A percentile compares a stretch with the other conserved stretches of the same genome.
These are phyloP conservation scores for Drosophila macrospina DNA, from an alignment of 2,888 invertebrate genomes.

Conservation along the genomic window DNA sequence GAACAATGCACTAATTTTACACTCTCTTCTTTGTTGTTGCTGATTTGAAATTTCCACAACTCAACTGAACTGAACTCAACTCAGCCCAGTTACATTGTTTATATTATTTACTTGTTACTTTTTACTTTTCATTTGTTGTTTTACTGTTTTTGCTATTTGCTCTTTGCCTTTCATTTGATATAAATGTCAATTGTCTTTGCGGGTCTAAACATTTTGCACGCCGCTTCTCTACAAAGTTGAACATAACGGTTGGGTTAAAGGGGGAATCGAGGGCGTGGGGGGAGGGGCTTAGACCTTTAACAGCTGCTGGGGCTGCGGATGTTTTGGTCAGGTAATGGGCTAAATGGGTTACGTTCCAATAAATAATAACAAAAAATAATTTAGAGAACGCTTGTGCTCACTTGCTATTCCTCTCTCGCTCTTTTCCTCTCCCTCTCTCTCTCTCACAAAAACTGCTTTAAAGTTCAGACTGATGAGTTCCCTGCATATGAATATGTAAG, in stretches of 20 bases:
- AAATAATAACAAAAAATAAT: conserved; percentile 19
- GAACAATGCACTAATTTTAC: conserved; percentile 57
- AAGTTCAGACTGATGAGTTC: neutral
- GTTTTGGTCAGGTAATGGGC: conserved; percentile 39
- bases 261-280: neutral
- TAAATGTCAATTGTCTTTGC: conserved; percentile 73
- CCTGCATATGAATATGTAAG: neutral
- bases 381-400: neutral
- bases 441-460: neutral
- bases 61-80: conserved; percentile 33
- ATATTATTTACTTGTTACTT: conserved; percentile 18
- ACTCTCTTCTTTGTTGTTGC: conserved; percentile 35
- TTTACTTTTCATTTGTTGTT: conserved; percentile 1
- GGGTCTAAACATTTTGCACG: conserved; percentile 56
- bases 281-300: conserved; percentile 14
- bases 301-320: conserved; percentile 31
- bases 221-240: conserved; percentile 31
- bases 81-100: conserved; percentile 62
- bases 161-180: conserved; percentile 53
- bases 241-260: neutral
- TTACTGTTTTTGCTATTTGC: conserved; percentile 28
- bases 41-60: conserved; percentile 33
- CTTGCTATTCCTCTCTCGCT: neutral
- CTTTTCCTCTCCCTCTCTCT: neutral
- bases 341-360: conserved; percentile 74